A percentile compares a stretch with the other conserved stretches of the same genome.
These are phyloP conservation scores for Mus minutoides DNA, from an alignment of 2,797 vertebrate genomes.

Conservation along the genomic window DNA sequence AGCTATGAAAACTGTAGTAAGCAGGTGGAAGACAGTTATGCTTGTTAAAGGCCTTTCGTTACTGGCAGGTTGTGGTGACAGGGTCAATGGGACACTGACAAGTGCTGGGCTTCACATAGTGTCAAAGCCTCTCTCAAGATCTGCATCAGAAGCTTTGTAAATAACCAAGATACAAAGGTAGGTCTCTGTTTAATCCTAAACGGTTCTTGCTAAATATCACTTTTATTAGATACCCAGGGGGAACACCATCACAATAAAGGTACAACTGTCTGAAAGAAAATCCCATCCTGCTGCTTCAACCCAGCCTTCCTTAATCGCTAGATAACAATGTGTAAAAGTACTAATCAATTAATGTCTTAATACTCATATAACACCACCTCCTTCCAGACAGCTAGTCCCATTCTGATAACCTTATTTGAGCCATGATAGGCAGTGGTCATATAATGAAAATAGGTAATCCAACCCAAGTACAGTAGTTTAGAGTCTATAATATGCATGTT, in stretches of 20 bases:
- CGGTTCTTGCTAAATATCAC: slow-evolving; percentile 17
- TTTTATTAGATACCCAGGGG: slow-evolving; percentile 56
- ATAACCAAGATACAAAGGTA: slow-evolving; percentile 23
- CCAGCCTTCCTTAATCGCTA: slow-evolving; percentile 24
- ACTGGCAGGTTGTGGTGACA: slow-evolving; percentile 53
- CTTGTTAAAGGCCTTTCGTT: slow-evolving; percentile 61
- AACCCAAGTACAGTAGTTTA: slow-evolving; percentile 52
- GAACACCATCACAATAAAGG: slow-evolving; percentile 33
- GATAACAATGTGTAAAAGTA: slow-evolving; percentile 22
- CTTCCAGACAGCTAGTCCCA: slow-evolving; percentile 58
- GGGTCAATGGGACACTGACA: slow-evolving; percentile 45
- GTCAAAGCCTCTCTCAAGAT: slow-evolving; percentile 48
- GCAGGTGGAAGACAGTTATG: slow-evolving; percentile 43
- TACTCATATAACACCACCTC: slow-evolving; percentile 30
- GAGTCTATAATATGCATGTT: background rate
- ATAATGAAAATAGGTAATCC: slow-evolving; percentile 25
- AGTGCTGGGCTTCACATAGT: slow-evolving; percentile 18
- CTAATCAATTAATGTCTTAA: slow-evolving; percentile 63
- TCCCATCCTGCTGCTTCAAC: background rate
- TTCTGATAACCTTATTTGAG: slow-evolving; percentile 59
- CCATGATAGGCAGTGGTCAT: background rate
- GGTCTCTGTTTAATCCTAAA: slow-evolving; percentile 12
- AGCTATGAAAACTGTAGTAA: slow-evolving; percentile 77
- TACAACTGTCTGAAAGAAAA: slow-evolving; percentile 62
- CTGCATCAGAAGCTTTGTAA: slow-evolving; percentile 31